Evolutionary conservation across 2,113 vertebrate species (phyloP).

Genomic region (Sclerurus mexicanus): DNA sequence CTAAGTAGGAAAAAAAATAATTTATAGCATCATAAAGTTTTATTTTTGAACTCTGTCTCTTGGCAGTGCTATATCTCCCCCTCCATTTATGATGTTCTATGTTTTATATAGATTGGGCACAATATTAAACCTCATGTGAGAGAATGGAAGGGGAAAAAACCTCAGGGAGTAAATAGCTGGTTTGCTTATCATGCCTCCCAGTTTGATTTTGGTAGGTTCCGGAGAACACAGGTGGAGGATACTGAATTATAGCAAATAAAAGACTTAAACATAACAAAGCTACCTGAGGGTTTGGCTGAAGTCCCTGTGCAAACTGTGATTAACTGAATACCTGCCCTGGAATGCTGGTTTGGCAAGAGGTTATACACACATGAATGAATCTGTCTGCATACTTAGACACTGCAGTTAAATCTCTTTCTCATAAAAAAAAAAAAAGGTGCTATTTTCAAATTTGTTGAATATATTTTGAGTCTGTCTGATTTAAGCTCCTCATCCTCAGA

Average conservation of each 20-base stretch:
- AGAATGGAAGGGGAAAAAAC: not conserved
- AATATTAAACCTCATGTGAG: not conserved
- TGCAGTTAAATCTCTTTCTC: slow-evolving; percentile 45
- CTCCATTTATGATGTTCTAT: not conserved
- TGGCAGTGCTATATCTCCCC: not conserved
- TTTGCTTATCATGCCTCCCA: slow-evolving; percentile 23
- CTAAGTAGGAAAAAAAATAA: not conserved
- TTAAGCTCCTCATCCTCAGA: not conserved
- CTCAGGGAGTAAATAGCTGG: not conserved
- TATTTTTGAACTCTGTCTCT: not conserved
- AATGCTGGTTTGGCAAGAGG: slow-evolving; percentile 81
- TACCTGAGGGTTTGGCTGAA: slow-evolving; percentile 77
- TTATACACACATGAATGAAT: slow-evolving; percentile 62
- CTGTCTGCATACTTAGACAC: slow-evolving; percentile 62
- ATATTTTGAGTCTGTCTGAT: not conserved
- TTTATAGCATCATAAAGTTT: not conserved
- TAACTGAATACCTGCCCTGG: slow-evolving; percentile 80
- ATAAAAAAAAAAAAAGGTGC: not conserved
- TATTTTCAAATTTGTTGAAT: not conserved
- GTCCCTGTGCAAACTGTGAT: slow-evolving; percentile 71
- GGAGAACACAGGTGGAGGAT: slow-evolving; percentile 49
- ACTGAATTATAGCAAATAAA: slow-evolving; percentile 64
- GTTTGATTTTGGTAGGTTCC: slow-evolving; percentile 45
- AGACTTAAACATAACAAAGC: slow-evolving; percentile 55
- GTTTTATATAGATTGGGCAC: not conserved